phyloP scores from a whole-genome alignment of 2,888 invertebrate genomes.

The Girardia tigrina region DNA sequence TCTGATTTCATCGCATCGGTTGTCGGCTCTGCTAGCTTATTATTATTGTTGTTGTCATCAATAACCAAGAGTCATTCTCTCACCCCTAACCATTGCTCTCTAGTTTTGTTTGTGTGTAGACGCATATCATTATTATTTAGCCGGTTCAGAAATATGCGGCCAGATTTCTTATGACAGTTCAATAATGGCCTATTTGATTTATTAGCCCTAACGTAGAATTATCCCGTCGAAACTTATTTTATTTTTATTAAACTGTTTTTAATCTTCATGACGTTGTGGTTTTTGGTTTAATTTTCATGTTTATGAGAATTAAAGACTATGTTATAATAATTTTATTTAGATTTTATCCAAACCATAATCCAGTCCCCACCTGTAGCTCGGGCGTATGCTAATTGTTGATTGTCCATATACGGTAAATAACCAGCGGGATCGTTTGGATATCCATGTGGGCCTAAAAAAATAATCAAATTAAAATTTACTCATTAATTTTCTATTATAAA shows the following conservation, averaged over 20 bases:
- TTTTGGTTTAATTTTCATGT: neutral
- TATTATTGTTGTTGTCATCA: conserved; percentile 15
- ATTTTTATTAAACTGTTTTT: neutral
- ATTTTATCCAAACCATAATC: neutral
- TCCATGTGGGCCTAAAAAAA: conserved; percentile 29
- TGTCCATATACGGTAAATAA: conserved; percentile 32
- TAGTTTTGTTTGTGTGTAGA: neutral
- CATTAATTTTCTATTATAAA: neutral
- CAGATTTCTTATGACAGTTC: conserved; percentile 18
- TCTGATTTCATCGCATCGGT: neutral
- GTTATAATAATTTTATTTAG: neutral
- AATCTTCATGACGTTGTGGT: conserved; percentile 10
- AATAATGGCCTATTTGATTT: conserved; percentile 23
- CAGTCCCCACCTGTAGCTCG: conserved; percentile 19
- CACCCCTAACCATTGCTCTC: neutral
- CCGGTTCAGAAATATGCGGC: conserved; percentile 16
- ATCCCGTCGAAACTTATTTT: conserved; percentile 11
- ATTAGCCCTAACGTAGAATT: conserved; percentile 10
- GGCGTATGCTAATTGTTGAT: conserved; percentile 32
- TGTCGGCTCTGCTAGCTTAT: conserved; percentile 2
- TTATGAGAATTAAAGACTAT: neutral
- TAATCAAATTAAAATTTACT: neutral
- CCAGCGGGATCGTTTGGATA: conserved; percentile 29
- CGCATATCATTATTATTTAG: conserved; percentile 14
- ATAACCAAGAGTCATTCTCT: conserved; percentile 6